Evolutionary conservation across 2,113 vertebrate genomes (phyloP), one percentile per base, ranked within the genome.

Genomic region (Piaya cayana): DNA sequence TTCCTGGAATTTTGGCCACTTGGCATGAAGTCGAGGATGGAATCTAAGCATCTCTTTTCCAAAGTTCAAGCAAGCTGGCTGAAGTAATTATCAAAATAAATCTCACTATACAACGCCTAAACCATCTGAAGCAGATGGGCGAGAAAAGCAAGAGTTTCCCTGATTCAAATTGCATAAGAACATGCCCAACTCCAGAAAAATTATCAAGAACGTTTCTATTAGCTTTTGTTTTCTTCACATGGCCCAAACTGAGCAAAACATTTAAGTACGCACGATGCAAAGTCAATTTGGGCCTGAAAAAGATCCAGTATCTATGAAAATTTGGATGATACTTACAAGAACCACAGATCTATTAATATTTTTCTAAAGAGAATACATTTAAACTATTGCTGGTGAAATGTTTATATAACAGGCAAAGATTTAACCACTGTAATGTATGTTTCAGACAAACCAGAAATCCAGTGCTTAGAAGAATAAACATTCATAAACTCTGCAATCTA

Each of bases 401-500:
- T 63, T 87, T 69, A 78, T 78, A 32, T 39, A 91, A 58, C 11
- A 64, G 64, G n/a, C 50, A 86, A 72, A 96, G 72, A 88, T 80
- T 42, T 82, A 91, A 95, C 82, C 94, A 88, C 45, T 42, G 37
- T 37, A 95, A 93, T 50, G 64, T 78, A 82, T 91, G 74, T 96
- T 97, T 97, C 92, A 97, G 84, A 26, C 47, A 94, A 96, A 70
- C 8, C 69, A 91, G 94, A 97, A 96, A 95, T 86, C 86, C 92
- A 95, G 63, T 79, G 77, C 96, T 96, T 91, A 94, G 88, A 98
- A 97, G 96, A 96, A 98, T 94, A 97, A 97, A 97, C 96, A 97
- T 97, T 96, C 95, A 97, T 97, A 97, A 98, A 97, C 94, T 96
- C 95, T 90, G 92, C 70, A n/a, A 96, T 98, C 95, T 97, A 96